Base-by-base conservation (phyloP, 2,888 invertebrate genomes). In the Oxyscelio sp. region DNA sequence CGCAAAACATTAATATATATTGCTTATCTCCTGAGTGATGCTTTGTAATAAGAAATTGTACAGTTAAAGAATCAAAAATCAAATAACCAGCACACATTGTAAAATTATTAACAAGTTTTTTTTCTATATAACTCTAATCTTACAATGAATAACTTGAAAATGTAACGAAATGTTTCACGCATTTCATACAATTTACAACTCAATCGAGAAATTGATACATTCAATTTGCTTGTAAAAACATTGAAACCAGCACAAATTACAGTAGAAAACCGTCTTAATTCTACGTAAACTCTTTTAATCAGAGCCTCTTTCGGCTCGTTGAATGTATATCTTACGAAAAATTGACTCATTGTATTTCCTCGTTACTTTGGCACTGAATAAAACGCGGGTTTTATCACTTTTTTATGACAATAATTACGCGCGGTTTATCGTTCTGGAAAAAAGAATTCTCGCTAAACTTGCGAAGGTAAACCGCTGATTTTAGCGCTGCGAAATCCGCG, bases 401-500 rank as follows among this genome's bases (percentile, higher is more conserved):
- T 83, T 78, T 78, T 74, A 83, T 68, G 74, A 45, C 61, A 83
- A 78, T 83, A 78, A 73, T 78, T 78, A 66, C 58, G 50, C 24
- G 31, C 31, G 54, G 40, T 65, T 78, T 66, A 78, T 68, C 40
- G 54, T 58, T 68, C 22, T 15, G 43, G 45, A 31, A 59, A 58
- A 65, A 71, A 52, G 58, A 54, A 71, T 50, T 66, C 34, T 70
- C 48, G 66, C 86, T 89, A 92, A 71, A 90, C 87, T 78, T 90
- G 87, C 63, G 91, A 82, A 0, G 92, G 89, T 65, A 91, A 61
- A 87, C 89, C 88, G 77, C 90, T 91, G 15, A 91, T 87, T 73
- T 93, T 93, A 21, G 85, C 87, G n/a, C 87, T 86, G 21, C 92
- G 91, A 66, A 91, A 87, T 70, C 89, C 91, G 73, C 90, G 89